Conservation (phyloP, 2,888 invertebrate genomes). For the Dermolepida albohirtum region DNA sequence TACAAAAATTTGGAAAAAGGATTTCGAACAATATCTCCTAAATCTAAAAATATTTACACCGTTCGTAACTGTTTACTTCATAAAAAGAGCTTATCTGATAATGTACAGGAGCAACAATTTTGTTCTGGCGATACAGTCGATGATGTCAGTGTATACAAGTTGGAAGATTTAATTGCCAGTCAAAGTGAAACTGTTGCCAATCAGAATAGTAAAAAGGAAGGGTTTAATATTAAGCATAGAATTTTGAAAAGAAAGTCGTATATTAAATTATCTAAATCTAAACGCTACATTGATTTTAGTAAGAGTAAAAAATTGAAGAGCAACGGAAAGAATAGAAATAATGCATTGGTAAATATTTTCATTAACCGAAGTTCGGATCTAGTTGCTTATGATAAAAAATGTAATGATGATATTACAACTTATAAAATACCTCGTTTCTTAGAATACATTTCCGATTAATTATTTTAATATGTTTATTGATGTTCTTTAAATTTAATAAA, state of each 20-base stretch:
- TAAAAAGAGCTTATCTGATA: background rate
- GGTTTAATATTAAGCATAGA: constrained; percentile 13
- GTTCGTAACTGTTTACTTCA: background rate
- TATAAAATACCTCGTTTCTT: constrained; percentile 39
- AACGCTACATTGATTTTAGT: constrained; percentile 39
- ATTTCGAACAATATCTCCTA: background rate
- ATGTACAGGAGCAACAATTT: constrained; percentile 2
- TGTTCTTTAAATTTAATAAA: no score
- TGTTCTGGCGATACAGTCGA: constrained; percentile 33
- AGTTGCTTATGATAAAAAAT: constrained; percentile 38
- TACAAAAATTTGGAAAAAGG: background rate
- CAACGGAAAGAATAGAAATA: constrained; percentile 24
- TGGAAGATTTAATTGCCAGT: constrained; percentile 34
- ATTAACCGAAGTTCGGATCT: constrained; percentile 34
- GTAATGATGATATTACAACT: constrained; percentile 43
- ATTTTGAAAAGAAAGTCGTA: constrained; percentile 32
- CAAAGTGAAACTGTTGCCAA: background rate
- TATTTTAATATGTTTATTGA: background rate
- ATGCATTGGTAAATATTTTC: constrained; percentile 13
- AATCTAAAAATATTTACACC: constrained; percentile 37
- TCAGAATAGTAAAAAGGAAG: background rate
- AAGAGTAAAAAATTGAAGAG: constrained; percentile 26
- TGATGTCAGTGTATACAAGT: constrained; percentile 29
- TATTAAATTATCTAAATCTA: constrained; percentile 39
- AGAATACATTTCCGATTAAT: constrained; percentile 35